These are phyloP conservation scores for Salpingus planirostris DNA, from an alignment of 2,888 invertebrate species.

Conservation along the genomic window DNA sequence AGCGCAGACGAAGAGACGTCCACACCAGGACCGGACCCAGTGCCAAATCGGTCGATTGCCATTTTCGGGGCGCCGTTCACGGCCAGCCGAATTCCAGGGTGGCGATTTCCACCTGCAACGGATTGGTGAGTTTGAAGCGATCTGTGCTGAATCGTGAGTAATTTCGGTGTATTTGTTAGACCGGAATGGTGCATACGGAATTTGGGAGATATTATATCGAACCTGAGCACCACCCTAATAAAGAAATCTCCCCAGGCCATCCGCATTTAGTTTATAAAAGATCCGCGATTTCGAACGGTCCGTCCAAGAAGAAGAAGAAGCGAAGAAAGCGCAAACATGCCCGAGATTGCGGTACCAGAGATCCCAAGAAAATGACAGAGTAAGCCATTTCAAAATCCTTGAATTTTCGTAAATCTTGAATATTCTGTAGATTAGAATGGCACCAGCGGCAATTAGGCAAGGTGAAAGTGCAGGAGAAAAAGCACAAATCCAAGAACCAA, in stretches of 20 bases:
- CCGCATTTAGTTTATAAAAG: slow-evolving; percentile 61
- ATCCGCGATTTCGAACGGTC: slow-evolving; percentile 50
- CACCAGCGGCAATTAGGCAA: slow-evolving; percentile 45
- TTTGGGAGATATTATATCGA: slow-evolving; percentile 64
- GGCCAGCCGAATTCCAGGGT: slow-evolving; percentile 62
- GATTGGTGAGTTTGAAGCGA: slow-evolving; percentile 9
- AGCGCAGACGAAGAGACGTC: slow-evolving; percentile 51
- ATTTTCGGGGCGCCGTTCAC: slow-evolving; percentile 67
- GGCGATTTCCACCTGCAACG: slow-evolving; percentile 74
- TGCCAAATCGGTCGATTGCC: slow-evolving; percentile 54
- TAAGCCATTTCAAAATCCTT: too few species aligned
- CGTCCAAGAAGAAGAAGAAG: slow-evolving; percentile 39
- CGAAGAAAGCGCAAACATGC: slow-evolving; percentile 44
- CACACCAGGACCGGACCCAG: slow-evolving; percentile 47
- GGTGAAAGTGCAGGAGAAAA: slow-evolving; percentile 43
- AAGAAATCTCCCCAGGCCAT: slow-evolving; percentile 42
- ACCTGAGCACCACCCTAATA: slow-evolving; percentile 51
- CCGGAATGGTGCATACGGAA: slow-evolving; percentile 57
- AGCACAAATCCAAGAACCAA: slow-evolving; percentile 26
- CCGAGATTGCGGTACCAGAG: slow-evolving; percentile 50
- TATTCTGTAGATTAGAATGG: slow-evolving; percentile 49
- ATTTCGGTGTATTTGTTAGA: slow-evolving; percentile 42
- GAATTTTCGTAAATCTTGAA: slow-evolving; percentile 2
- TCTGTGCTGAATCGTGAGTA: too few species aligned
- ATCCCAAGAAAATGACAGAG: slow-evolving; percentile 36